These are phyloP conservation scores for Atrina japonica DNA, from an alignment of 2,888 invertebrate genomes.

Conservation along the genomic window DNA sequence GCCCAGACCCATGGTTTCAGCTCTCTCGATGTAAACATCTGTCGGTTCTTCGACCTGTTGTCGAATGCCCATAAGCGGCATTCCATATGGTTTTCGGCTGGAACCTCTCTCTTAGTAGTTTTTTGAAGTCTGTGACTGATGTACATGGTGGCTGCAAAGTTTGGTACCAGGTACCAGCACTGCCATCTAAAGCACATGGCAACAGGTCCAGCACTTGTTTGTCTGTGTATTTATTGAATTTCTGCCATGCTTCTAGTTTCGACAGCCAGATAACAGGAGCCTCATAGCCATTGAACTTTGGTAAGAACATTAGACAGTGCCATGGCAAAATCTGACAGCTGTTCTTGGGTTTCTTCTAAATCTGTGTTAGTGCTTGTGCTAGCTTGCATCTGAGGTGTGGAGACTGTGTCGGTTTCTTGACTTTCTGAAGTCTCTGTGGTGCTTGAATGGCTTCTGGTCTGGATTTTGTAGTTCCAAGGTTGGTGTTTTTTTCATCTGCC, in stretches of 20 bases:
- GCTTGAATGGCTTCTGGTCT: no score
- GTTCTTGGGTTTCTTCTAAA: no score
- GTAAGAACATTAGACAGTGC: not conserved
- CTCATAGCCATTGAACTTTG: not conserved
- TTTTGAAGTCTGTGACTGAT: not conserved
- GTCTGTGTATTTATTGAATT: not conserved
- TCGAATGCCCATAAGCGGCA: slow-evolving; percentile 4
- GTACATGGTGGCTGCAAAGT: not conserved
- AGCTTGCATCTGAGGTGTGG: no score
- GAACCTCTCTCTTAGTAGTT: not conserved
- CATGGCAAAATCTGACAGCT: not conserved
- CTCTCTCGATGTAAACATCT: not conserved
- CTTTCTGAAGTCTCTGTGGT: no score
- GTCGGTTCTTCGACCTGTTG: not conserved
- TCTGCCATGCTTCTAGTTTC: not conserved
- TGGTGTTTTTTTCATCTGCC: no score
- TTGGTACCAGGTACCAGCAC: not conserved
- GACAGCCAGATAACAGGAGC: slow-evolving; percentile 1
- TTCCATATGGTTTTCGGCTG: not conserved
- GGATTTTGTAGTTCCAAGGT: no score
- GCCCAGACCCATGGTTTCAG: not conserved
- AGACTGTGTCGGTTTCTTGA: no score
- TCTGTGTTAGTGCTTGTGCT: no score
- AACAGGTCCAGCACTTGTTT: not conserved
- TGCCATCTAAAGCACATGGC: slow-evolving; percentile 3